A percentile compares a stretch with the other conserved stretches of the same genome.
Conservation (phyloP, 2,797 vertebrate species). For the Lateolabrax maculatus region DNA sequence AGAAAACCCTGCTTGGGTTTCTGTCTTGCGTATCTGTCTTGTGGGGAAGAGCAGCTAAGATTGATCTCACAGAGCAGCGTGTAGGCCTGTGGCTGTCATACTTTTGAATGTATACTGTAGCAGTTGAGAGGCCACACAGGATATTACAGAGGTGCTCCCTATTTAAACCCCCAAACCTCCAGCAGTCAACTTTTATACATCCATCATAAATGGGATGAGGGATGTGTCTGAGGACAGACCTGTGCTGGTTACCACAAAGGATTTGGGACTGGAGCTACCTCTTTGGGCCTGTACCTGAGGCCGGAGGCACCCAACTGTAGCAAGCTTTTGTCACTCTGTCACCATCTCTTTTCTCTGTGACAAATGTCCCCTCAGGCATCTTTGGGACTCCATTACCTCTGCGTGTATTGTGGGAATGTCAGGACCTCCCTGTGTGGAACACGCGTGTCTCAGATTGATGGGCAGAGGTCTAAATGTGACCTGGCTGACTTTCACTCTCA, state of each 20-base stretch:
- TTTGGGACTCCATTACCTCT: slow-evolving; percentile 76
- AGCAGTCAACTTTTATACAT: slow-evolving; percentile 68
- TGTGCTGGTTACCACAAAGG: slow-evolving; percentile 44
- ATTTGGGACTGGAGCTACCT: slow-evolving; percentile 39
- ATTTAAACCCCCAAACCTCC: slow-evolving; percentile 74
- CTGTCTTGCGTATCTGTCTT: slow-evolving; percentile 18
- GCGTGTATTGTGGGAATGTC: slow-evolving; percentile 72
- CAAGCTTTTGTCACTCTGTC: slow-evolving; percentile 72
- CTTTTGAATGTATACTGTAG: slow-evolving; percentile 55
- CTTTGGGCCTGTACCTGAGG: slow-evolving; percentile 47
- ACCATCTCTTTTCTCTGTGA: slow-evolving; percentile 71
- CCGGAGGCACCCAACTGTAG: slow-evolving; percentile 44
- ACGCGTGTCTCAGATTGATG: slow-evolving; percentile 74
- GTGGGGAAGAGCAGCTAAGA: slow-evolving; percentile 25
- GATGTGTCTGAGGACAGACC: slow-evolving; percentile 48
- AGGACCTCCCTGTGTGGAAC: slow-evolving; percentile 58
- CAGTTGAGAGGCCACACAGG: slow-evolving; percentile 62
- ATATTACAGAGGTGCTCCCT: slow-evolving; percentile 67
- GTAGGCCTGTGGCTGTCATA: slow-evolving; percentile 64
- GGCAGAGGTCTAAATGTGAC: slow-evolving; percentile 72
- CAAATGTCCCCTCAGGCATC: slow-evolving; percentile 74
- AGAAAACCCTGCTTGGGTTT: slow-evolving; percentile 15
- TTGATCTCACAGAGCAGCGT: slow-evolving; percentile 51
- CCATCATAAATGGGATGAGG: slow-evolving; percentile 60
- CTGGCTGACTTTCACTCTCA: slow-evolving; percentile 72